phyloP scores from a whole-genome alignment of 2,797 vertebrate species.

The Phaenicophaeus curvirostris region DNA sequence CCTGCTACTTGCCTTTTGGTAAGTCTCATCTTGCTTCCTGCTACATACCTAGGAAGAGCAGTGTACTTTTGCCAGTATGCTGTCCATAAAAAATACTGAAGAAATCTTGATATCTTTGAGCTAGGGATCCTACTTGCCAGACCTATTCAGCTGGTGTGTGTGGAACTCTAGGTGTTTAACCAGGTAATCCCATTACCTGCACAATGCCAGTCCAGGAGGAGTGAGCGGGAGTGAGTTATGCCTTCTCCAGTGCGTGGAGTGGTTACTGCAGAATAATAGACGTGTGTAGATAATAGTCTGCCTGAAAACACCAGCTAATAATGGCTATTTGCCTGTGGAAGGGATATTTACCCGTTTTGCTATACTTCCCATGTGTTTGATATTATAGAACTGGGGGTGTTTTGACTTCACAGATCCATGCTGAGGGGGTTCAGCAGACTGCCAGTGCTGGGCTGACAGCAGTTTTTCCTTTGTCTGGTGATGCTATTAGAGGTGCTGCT shows the following conservation, averaged over 20 bases:
- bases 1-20: neutral
- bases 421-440: neutral
- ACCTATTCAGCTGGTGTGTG: neutral
- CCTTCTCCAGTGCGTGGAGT: neutral
- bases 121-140: neutral
- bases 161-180: neutral
- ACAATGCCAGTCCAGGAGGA: neutral
- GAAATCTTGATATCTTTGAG: neutral
- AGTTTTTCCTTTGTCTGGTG: neutral
- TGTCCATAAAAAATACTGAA: neutral
- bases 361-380: accelerated
- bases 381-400: neutral
- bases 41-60: neutral
- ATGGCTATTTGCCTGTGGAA: neutral
- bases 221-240: neutral
- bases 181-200: neutral
- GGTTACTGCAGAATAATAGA: neutral
- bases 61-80: neutral
- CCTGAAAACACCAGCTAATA: neutral
- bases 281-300: neutral
- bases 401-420: neutral
- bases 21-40: neutral
- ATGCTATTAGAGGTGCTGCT: neutral
- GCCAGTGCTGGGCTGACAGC: neutral
- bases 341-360: neutral